phyloP scores from a whole-genome alignment of 2,113 vertebrate genomes.

The Brachypodius melanocephalos region DNA sequence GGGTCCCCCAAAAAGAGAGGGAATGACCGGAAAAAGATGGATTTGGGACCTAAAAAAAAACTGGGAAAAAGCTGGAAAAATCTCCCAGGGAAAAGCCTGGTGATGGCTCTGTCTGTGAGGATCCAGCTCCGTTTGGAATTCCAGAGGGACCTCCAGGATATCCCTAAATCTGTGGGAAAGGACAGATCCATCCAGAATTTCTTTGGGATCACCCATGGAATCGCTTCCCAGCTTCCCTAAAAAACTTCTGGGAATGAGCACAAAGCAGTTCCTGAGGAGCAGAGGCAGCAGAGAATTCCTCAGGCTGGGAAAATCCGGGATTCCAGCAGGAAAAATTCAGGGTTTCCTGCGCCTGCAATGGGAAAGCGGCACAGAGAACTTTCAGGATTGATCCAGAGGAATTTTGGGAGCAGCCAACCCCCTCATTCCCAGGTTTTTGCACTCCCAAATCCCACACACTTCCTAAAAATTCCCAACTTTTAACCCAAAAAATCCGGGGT shows the following conservation, averaged over 20 bases:
- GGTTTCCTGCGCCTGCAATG: not conserved
- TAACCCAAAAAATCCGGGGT: fast-evolving
- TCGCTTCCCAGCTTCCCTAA: not conserved
- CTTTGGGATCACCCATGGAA: not conserved
- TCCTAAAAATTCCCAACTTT: not conserved
- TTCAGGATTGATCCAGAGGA: not conserved
- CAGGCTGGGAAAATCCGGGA: not conserved
- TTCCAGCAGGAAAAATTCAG: not conserved
- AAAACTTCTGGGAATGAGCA: not conserved
- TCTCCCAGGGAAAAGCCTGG: not conserved
- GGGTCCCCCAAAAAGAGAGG: not conserved
- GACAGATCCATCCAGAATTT: not conserved
- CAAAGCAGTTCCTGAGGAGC: not conserved
- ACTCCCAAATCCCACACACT: not conserved
- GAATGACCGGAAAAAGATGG: not conserved
- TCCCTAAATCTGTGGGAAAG: not conserved
- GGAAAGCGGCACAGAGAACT: not conserved
- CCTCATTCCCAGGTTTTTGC: not conserved
- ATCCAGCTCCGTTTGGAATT: not conserved
- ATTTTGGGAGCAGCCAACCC: not conserved
- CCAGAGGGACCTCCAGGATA: not conserved
- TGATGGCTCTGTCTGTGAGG: not conserved
- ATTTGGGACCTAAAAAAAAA: not conserved
- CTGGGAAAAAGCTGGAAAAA: not conserved
- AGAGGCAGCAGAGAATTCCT: not conserved